These are phyloP conservation scores for Hymenochirus boettgeri DNA, from an alignment of 2,113 vertebrate species.

Conservation along the genomic window DNA sequence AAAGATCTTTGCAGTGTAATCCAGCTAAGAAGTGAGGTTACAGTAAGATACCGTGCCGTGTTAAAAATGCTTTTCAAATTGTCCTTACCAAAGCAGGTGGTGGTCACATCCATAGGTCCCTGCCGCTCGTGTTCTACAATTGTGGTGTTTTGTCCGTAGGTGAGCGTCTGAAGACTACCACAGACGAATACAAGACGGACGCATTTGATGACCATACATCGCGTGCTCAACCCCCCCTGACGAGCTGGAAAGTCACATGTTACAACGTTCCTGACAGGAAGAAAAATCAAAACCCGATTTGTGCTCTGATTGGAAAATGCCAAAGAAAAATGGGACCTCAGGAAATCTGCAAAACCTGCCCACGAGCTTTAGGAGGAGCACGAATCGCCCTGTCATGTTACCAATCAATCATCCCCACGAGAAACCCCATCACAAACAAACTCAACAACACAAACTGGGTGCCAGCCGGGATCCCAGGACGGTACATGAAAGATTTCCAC, in stretches of 20 bases:
- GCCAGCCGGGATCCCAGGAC: slow-evolving; percentile 45
- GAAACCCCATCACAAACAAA: slow-evolving; percentile 43
- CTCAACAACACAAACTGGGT: slow-evolving; percentile 41
- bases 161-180: background rate
- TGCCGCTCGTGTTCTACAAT: too few species aligned
- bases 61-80: too few species aligned
- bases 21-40: too few species aligned
- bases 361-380: slow-evolving; percentile 48
- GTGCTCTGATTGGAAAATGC: slow-evolving; percentile 48
- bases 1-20: too few species aligned
- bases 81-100: too few species aligned
- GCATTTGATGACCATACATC: slow-evolving; percentile 59
- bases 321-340: slow-evolving; percentile 38
- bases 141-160: too few species aligned
- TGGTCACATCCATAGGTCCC: too few species aligned
- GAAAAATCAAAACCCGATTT: slow-evolving; percentile 46
- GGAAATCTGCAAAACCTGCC: slow-evolving; percentile 26
- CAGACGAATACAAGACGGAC: background rate
- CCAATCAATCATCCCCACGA: background rate
- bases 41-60: too few species aligned
- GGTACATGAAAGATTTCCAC: slow-evolving; percentile 49
- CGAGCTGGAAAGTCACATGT: slow-evolving; percentile 46
- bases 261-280: slow-evolving; percentile 32
- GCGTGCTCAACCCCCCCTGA: slow-evolving; percentile 54
- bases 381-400: slow-evolving; percentile 49